These are phyloP conservation scores for Tylochromis polylepis DNA, from an alignment of 2,113 vertebrate genomes.

Conservation along the genomic window DNA sequence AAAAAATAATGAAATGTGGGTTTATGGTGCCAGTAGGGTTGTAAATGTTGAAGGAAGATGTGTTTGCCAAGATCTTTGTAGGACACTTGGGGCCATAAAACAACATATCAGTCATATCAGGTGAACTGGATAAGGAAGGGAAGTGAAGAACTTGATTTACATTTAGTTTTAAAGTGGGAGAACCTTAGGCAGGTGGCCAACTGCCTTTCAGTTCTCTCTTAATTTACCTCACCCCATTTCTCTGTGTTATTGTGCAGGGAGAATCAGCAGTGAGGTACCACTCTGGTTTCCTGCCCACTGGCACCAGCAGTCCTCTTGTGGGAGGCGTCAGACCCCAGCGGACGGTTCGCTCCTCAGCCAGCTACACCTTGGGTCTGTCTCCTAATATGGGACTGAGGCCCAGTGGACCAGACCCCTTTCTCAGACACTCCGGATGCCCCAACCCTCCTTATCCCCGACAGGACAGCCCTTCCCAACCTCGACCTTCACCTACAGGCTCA, in stretches of 20 bases:
- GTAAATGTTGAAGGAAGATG: constrained; percentile 37
- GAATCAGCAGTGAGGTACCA: constrained; percentile 71
- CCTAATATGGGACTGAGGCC: constrained; percentile 73
- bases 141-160: constrained; percentile 40
- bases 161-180: constrained; percentile 39
- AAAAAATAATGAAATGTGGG: constrained; percentile 40
- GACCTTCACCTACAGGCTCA: constrained; percentile 88
- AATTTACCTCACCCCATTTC: neutral
- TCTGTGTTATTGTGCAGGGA: constrained; percentile 55
- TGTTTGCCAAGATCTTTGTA: constrained; percentile 32
- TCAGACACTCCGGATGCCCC: constrained; percentile 72
- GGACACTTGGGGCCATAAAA: neutral
- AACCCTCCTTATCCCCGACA: constrained; percentile 70
- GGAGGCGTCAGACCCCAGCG: constrained; percentile 65
- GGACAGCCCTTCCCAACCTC: constrained; percentile 79
- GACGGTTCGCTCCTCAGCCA: constrained; percentile 73
- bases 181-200: constrained; percentile 40
- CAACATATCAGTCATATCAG: constrained; percentile 16
- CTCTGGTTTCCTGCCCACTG: constrained; percentile 69
- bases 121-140: constrained; percentile 13
- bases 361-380: constrained; percentile 76
- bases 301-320: constrained; percentile 73
- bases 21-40: constrained; percentile 26
- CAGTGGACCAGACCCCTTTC: constrained; percentile 66
- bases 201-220: constrained; percentile 18